Conservation (phyloP, 1,140 invertebrate genomes). For the Steinernema feltiae region DNA sequence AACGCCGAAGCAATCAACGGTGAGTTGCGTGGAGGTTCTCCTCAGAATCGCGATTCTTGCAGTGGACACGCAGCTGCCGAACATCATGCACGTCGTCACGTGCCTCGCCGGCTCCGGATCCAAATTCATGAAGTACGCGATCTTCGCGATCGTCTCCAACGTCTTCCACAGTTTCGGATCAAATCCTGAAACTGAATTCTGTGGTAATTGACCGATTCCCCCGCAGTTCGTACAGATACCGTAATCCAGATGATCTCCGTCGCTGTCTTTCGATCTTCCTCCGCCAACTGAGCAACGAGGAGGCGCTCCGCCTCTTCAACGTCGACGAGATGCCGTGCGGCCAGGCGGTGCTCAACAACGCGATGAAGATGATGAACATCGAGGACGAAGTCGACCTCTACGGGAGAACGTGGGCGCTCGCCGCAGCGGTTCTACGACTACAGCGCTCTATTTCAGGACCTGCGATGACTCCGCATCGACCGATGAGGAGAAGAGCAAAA, state of each 20-base stretch:
- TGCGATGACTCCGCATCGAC: background rate
- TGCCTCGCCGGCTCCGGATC: slow-evolving; percentile 25
- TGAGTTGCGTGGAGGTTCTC: background rate
- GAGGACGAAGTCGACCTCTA: slow-evolving; percentile 6
- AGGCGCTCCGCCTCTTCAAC: slow-evolving; percentile 26
- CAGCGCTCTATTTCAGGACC: background rate
- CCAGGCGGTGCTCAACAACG: slow-evolving; percentile 21
- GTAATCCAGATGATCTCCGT: slow-evolving; percentile 18
- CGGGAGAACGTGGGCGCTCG: background rate
- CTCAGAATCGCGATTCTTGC: background rate
- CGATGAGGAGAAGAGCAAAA: background rate
- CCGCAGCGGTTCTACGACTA: background rate
- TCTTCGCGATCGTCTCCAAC: slow-evolving; percentile 27
- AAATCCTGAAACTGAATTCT: slow-evolving; percentile 18
- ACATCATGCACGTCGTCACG: slow-evolving; percentile 31
- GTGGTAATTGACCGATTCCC: background rate
- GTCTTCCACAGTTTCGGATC: slow-evolving; percentile 29
- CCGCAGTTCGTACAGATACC: background rate
- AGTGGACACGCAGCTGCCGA: slow-evolving; percentile 24
- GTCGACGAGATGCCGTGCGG: slow-evolving; percentile 17
- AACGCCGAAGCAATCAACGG: slow-evolving; percentile 16
- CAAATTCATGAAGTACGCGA: slow-evolving; percentile 18
- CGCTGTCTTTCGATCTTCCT: slow-evolving; percentile 29
- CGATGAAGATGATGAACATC: slow-evolving; percentile 13
- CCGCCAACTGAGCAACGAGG: slow-evolving; percentile 27